phyloP scores from a whole-genome alignment of 2,797 vertebrate genomes.

The Onychomys arenicola region DNA sequence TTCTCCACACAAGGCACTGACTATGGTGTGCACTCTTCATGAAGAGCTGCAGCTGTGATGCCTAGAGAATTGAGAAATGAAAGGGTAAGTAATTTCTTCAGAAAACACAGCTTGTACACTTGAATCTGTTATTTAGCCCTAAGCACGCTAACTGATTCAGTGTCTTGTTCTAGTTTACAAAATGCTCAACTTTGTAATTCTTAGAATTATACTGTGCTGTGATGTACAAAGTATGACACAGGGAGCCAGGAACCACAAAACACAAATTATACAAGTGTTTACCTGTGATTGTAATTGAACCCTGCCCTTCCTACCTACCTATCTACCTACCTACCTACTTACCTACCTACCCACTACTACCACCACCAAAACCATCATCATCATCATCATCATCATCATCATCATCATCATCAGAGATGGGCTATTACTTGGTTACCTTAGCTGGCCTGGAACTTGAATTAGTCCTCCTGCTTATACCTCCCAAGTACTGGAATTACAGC shows the following conservation, averaged over 20 bases:
- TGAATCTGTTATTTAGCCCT: neutral
- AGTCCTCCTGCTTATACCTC: neutral
- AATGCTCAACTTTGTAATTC: conserved; percentile 28
- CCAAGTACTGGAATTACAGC: neutral
- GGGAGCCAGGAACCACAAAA: neutral
- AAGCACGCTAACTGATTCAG: conserved; percentile 27
- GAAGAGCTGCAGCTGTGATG: neutral
- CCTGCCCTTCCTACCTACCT: neutral
- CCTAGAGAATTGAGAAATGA: neutral
- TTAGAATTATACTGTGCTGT: neutral
- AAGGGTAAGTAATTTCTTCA: neutral
- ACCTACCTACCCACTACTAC: no score
- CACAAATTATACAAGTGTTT: neutral
- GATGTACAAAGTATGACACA: neutral
- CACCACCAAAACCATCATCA: no score
- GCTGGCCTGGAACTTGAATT: neutral
- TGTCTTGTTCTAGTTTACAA: neutral
- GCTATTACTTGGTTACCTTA: neutral
- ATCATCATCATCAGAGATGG: neutral
- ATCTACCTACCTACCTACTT: no score
- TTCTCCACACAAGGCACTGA: neutral
- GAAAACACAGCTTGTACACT: conserved; percentile 1
- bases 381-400: no score
- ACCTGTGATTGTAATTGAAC: neutral
- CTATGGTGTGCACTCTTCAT: neutral